Evolutionary conservation across 2,888 invertebrate species (phyloP), one percentile per base, ranked within the genome.

Genomic region (Lasioglossum morio): DNA sequence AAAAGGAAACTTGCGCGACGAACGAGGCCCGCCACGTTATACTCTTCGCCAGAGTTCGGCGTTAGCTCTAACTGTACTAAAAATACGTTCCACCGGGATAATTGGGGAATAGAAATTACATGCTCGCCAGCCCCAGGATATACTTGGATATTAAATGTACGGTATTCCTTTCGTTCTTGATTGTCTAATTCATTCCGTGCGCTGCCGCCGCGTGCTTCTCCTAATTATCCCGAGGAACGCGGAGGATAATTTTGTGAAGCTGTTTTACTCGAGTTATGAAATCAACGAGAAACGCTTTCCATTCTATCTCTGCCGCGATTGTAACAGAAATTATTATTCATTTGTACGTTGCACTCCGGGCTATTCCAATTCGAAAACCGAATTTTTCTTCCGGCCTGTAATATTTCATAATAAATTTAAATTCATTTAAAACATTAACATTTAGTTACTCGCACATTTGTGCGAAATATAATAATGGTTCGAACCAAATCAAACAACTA

Each of bases 1-100:
- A 76, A 76, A 81, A 75, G 70, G 75, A 81, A 81, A 74, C 60
- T 79, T 43, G 73, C 23, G n/a, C 27, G 37, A 27, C 23, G 43
- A 12, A 4, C n/a, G 23, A 27, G 57, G 14, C 27, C n/a, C 57
- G 27, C 7, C 27, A 34, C 19, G 34, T 79, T 48, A 19, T 12
- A 10, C 19, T 46, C 34, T 37, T n/a, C 14, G 12, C 46, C 30
- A 60, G 69, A n/a, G 16, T 43, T 40, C 0, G 72, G 14, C n/a
- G 43, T 72, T 43, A 2, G 14, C n/a, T 40, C 43, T 69, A 69
- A 69, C 69, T 72, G 72, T 72, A 72, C 27, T 43, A n/a, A 72
- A 72, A 72, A 72, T 70, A 37, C 37, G 40, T 43, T 43, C 16
- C 43, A 37, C 27, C 43, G 43, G 70, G 14, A n/a, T 72, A 72